Percentiles rank a stretch among this genome's conserved stretches.
Conservation (phyloP, 2,888 invertebrate species). For the Lithodes maja region DNA sequence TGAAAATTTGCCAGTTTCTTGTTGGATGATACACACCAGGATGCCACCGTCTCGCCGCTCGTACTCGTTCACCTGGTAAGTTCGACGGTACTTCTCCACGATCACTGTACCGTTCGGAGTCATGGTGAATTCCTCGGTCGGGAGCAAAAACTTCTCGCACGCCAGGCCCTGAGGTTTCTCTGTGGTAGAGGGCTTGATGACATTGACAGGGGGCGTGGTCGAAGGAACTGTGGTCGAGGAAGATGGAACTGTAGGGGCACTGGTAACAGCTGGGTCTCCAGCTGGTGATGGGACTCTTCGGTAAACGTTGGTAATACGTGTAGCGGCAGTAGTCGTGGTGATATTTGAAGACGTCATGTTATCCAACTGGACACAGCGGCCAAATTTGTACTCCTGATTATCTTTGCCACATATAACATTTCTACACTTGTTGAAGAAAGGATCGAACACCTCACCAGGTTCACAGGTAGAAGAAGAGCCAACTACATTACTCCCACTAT, state of each 20-base stretch:
- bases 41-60: slow-evolving; percentile 73
- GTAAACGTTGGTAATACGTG: background rate
- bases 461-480: slow-evolving; percentile 71
- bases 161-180: slow-evolving; percentile 70
- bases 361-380: slow-evolving; percentile 72
- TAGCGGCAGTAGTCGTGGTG: slow-evolving; percentile 40
- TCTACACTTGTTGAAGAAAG: slow-evolving; percentile 76
- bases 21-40: slow-evolving; percentile 74
- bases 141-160: slow-evolving; percentile 75
- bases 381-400: slow-evolving; percentile 73
- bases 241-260: slow-evolving; percentile 30
- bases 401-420: slow-evolving; percentile 74
- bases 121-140: slow-evolving; percentile 74
- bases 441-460: slow-evolving; percentile 75
- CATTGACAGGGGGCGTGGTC: background rate
- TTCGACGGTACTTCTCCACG: slow-evolving; percentile 74
- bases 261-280: background rate
- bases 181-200: slow-evolving; percentile 52
- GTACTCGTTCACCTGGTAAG: slow-evolving; percentile 73
- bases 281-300: slow-evolving; percentile 13
- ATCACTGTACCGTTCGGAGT: slow-evolving; percentile 74
- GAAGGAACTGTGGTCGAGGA: background rate
- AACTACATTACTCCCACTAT: slow-evolving; percentile 73
- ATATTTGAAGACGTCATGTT: slow-evolving; percentile 34
- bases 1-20: slow-evolving; percentile 73